Base-by-base conservation (phyloP, 2,888 invertebrate species). In the Podotricha telesiphe region DNA sequence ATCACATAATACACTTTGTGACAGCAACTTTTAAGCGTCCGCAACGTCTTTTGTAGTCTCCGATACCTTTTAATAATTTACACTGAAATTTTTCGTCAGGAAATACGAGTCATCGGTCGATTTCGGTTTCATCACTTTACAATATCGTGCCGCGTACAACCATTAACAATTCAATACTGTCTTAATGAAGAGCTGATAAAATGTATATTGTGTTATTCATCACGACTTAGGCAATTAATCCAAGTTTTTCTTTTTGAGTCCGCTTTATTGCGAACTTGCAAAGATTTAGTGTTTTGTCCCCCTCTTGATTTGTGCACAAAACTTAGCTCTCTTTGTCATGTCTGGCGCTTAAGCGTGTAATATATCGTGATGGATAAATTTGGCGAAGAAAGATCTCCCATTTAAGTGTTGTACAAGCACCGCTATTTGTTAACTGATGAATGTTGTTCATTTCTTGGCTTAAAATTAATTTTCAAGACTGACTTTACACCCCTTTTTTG, bases 181-280 rank as follows among this genome's bases (percentile, higher is more conserved):
- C 89, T 86, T 90, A 91, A 91, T 92, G 89, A 90, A 86, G 87
- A 90, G 82, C 83, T 81, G 89, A 91, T 91, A 91, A 91, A 88
- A 91, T 88, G 86, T 90, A 88, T 89, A 91, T 87, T 85, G 88
- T 85, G 84, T 81, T 82, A 85, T 88, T 87, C 88, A 84, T 90
- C 88, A 88, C 84, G 83, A 80, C 81, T 80, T 75, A 79, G 75
- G 87, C 86, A 89, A 91, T 91, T 91, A 91, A 90, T 91, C 86
- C 83, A 74, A 76, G 75, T 80, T 82, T 37, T 82, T 84, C 84
- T 85, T 85, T 87, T 89, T 89, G 82, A 79, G 73, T 79, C 84
- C 78, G 78, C 86, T 72, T 90, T 89, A 91, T 86, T 84, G 85
- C 75, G 48, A 62, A 62, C 34, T 62, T 79, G 73, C 68, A 72